phyloP scores from a whole-genome alignment of 2,113 vertebrate genomes.

The Plotosus lineatus region DNA sequence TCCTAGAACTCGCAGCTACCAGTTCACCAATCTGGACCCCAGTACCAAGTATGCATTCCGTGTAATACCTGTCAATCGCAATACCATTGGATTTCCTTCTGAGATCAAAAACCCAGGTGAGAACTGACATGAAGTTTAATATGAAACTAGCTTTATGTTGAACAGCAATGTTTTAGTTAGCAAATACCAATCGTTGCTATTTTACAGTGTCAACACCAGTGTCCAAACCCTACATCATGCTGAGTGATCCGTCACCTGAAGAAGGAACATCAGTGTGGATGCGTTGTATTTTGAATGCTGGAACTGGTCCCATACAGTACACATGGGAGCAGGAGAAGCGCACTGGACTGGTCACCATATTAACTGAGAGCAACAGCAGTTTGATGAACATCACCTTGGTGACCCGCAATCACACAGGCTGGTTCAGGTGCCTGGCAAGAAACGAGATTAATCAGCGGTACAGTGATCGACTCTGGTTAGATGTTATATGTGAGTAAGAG shows the following conservation, averaged over 20 bases:
- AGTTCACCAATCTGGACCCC: conserved; percentile 78
- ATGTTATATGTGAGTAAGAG: conserved; percentile 83
- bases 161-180: not conserved
- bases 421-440: conserved; percentile 77
- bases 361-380: conserved; percentile 58
- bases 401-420: conserved; percentile 80
- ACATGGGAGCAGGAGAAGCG: conserved; percentile 73
- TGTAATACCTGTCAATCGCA: conserved; percentile 82
- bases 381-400: conserved; percentile 68
- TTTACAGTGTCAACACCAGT: conserved; percentile 72
- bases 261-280: conserved; percentile 75
- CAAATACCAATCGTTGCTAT: not conserved
- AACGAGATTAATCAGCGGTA: conserved; percentile 78
- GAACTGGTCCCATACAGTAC: conserved; percentile 78
- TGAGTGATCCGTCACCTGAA: conserved; percentile 68
- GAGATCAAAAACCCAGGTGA: conserved; percentile 86
- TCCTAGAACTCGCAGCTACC: conserved; percentile 72
- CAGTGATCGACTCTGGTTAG: conserved; percentile 77
- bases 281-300: conserved; percentile 76
- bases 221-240: conserved; percentile 77
- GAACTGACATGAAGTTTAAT: conserved; percentile 26
- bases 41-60: conserved; percentile 78
- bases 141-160: not conserved
- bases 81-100: conserved; percentile 81
- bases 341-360: conserved; percentile 50